Evolutionary conservation across 1,140 invertebrate species (phyloP).

Genomic region (Akabosia matsudoensis): DNA sequence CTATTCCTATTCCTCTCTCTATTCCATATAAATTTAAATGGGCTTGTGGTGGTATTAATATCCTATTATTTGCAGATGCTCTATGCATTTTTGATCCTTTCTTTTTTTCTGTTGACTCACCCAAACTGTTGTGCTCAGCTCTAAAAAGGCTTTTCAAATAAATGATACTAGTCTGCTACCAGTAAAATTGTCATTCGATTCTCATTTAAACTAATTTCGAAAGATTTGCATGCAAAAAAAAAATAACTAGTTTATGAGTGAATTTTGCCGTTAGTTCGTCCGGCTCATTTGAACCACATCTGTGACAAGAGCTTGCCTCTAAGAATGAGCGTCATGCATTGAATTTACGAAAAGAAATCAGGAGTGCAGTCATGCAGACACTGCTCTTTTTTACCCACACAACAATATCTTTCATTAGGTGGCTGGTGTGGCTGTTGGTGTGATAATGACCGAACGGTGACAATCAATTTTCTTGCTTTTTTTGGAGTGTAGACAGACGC

Average conservation of each 20-base stretch:
- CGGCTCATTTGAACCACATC: no score
- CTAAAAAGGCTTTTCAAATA: no score
- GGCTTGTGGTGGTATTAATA: neutral
- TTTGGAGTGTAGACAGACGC: neutral
- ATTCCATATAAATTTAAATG: neutral
- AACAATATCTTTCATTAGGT: neutral
- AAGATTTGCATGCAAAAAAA: neutral
- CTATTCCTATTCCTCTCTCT: neutral
- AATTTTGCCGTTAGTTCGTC: no score
- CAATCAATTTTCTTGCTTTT: neutral
- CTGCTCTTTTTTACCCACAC: neutral
- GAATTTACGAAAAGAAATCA: neutral
- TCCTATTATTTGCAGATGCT: constrained; percentile 20
- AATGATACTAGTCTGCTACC: neutral
- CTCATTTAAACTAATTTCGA: neutral
- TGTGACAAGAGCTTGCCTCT: neutral
- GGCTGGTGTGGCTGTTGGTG: neutral
- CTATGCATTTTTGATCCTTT: constrained; percentile 21
- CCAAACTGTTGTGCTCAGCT: neutral
- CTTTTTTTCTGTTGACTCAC: constrained; percentile 6
- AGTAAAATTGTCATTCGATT: neutral
- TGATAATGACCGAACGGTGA: neutral
- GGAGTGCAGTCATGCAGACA: neutral
- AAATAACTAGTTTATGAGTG: no score
- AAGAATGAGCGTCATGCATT: neutral